A percentile compares a stretch with the other conserved stretches of the same genome.
Evolutionary conservation across 2,113 vertebrate genomes (phyloP).

Genomic region (Tetrao urogallus): DNA sequence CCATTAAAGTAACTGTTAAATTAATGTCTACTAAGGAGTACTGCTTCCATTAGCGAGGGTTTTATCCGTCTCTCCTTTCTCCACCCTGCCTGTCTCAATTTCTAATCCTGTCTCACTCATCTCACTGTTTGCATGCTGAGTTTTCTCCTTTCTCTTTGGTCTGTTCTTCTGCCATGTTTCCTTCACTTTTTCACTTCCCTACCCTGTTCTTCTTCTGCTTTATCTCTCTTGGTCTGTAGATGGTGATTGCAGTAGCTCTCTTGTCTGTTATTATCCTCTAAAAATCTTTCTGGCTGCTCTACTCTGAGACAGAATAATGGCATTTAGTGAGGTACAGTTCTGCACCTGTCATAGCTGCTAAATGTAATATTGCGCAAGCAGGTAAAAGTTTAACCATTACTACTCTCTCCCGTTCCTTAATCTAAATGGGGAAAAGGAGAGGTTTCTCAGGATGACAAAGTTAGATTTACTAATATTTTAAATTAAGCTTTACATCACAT

Average conservation of each 20-base stretch:
- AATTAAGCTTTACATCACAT: neutral
- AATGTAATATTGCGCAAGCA: neutral
- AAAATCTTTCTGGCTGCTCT: neutral
- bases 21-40: slow-evolving; percentile 68
- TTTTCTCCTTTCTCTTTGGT: neutral
- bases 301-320: slow-evolving; percentile 18
- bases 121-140: neutral
- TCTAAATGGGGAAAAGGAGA: neutral
- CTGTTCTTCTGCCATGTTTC: neutral
- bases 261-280: neutral
- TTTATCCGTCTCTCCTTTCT: slow-evolving; percentile 27
- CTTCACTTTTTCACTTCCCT: neutral
- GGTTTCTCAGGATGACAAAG: neutral
- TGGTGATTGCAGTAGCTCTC: neutral
- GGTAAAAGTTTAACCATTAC: slow-evolving; percentile 11
- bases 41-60: slow-evolving; percentile 66
- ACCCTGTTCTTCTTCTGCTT: neutral
- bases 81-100: neutral
- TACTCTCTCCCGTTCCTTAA: neutral
- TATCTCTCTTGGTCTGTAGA: neutral
- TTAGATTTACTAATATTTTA: neutral
- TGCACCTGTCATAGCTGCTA: slow-evolving; percentile 14
- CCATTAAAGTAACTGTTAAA: slow-evolving; percentile 75
- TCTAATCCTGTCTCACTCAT: neutral
- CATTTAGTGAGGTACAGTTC: slow-evolving; percentile 27